A percentile compares a stretch with the other conserved stretches of the same genome.
Conservation (phyloP, 2,888 invertebrate species). For the Drosophila colorata region DNA sequence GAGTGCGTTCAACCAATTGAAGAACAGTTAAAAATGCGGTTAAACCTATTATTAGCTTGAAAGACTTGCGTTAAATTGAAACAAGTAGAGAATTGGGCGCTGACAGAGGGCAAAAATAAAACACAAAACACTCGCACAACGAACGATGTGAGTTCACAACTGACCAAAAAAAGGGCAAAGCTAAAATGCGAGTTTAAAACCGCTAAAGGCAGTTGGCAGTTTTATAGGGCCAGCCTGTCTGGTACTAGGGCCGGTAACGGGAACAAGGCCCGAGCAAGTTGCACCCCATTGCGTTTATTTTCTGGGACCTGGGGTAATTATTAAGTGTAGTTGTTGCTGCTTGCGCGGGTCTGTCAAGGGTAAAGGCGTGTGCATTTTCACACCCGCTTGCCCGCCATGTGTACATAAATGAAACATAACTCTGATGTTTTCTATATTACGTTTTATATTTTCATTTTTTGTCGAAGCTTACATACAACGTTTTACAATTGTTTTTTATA, state of each 20-base stretch:
- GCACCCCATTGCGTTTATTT: constrained; percentile 67
- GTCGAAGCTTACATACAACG: constrained; percentile 54
- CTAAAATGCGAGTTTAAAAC: constrained; percentile 48
- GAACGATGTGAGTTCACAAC: constrained; percentile 11
- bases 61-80: constrained; percentile 72
- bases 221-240: constrained; percentile 43
- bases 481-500: constrained; percentile 52
- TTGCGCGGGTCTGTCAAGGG: constrained; percentile 25
- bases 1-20: constrained; percentile 63
- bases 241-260: constrained; percentile 22
- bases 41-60: constrained; percentile 78
- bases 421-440: constrained; percentile 18
- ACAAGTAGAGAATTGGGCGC: constrained; percentile 58
- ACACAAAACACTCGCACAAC: constrained; percentile 10
- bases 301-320: constrained; percentile 67
- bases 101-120: constrained; percentile 36
- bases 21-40: constrained; percentile 79
- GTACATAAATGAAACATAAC: constrained; percentile 54
- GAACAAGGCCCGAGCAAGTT: constrained; percentile 46
- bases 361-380: constrained; percentile 78
- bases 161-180: constrained; percentile 48
- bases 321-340: constrained; percentile 51
- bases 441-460: constrained; percentile 20
- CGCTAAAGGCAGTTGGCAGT: constrained; percentile 71
- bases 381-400: constrained; percentile 68